These are phyloP conservation scores for Neogobius melanostomus DNA, from an alignment of 2,113 vertebrate genomes.

Conservation along the genomic window DNA sequence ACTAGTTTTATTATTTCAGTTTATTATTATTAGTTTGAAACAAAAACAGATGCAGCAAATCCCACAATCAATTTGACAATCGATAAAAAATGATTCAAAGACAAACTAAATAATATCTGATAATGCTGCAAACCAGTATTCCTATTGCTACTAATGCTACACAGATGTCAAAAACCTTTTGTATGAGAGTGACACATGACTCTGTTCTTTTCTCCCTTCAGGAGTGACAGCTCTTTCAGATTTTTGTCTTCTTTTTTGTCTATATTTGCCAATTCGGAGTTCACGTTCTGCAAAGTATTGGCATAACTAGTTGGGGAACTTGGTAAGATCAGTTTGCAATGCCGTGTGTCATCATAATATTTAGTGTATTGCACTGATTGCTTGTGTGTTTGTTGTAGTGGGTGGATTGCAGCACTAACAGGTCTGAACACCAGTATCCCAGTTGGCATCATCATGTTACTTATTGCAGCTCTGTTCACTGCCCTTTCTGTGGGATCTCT, in stretches of 20 bases:
- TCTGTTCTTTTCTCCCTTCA: slow-evolving; percentile 57
- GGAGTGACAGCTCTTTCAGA: slow-evolving; percentile 98
- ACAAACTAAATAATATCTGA: no score
- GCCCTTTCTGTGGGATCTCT: slow-evolving; percentile 94
- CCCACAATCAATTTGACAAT: no score
- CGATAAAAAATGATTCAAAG: no score
- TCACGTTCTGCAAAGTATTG: slow-evolving; percentile 93
- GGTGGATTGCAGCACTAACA: slow-evolving; percentile 97
- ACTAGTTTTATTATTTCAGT: no score
- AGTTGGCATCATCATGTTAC: slow-evolving; percentile 97
- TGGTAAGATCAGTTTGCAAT: slow-evolving; percentile 79
- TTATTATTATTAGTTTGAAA: no score
- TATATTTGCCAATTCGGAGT: slow-evolving; percentile 98
- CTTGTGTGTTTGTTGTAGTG: slow-evolving; percentile 71
- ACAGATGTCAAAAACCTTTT: neutral
- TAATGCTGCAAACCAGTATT: neutral
- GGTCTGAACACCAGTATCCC: slow-evolving; percentile 92
- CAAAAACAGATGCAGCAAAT: no score
- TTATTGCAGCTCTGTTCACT: slow-evolving; percentile 96
- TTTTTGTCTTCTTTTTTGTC: slow-evolving; percentile 99
- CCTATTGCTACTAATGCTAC: neutral
- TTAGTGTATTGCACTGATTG: slow-evolving; percentile 18
- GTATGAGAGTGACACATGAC: neutral
- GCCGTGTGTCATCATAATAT: neutral
- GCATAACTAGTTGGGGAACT: slow-evolving; percentile 94